Evolutionary conservation across 37 sponge, comb jelly and placozoan genomes (phyloP), one percentile per base, ranked within the genome.

Genomic region (Trichoplax adhaerens): DNA sequence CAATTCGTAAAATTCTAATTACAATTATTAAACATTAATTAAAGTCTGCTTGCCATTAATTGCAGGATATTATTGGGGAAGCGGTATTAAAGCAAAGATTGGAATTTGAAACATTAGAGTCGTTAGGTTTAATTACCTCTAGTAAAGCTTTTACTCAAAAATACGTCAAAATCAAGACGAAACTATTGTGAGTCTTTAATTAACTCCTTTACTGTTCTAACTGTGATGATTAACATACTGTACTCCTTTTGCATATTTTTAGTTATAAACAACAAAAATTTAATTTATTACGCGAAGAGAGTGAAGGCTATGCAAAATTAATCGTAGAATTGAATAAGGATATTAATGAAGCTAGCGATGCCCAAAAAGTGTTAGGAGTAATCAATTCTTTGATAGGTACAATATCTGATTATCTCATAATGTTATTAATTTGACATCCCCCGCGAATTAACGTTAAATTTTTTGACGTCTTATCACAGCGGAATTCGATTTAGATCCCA

Each of bases 241-340:
- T 66, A 52, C 10, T 66, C 50, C 68, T 66, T 5, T 52, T 52
- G 7, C 10, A 10, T 52, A 66, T 8, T 52, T 50, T 52, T 5
- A 50, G 5, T 57, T 97, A 93, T 76, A 92, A 93, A 76, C 99
- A 97, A 79, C 94, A 93, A 77, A 97, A 97, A 88, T 97, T 92
- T 69, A 97, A 97, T 76, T 73, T 97, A 55, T 81, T 92, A 50
- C 87, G 99, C 3, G 99, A 97, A 79, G 99, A 97, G 85, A 89
- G 73, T 57, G 99, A 97, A 72, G 99, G 99, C 1, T 97, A 92
- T 74, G 82, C 87, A 4, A 97, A 97, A 69, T 80, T 97, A 65
- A 68, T 86, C 3, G 72, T 80, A 5, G 99, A 97, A 81, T 82
- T 97, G 61, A 87, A 79, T 48, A 81, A 83, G 58, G 77, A 81